Base-by-base conservation (phyloP, 2,113 vertebrate genomes). In the Cryptomyrus ogoouensis region DNA sequence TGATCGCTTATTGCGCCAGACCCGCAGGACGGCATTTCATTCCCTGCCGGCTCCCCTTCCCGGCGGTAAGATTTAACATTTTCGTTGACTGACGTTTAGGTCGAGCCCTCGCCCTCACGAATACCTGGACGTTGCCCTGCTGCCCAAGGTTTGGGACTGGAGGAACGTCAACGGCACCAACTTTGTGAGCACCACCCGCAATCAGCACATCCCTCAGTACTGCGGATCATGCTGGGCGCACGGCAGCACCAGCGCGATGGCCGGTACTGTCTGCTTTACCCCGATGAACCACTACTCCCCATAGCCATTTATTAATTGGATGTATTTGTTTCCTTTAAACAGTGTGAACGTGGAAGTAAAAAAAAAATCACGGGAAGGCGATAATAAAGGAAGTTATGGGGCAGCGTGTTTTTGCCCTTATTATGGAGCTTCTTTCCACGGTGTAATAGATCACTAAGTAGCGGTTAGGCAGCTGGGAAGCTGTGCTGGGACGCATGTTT, bases 151-250 rank as follows among this genome's bases (percentile, higher is more conserved):
- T 15, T 99, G 98, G 98, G 98, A 99, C 94, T 99, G 98, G 98
- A 94, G 98, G 89, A 97, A 96, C 27, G 91, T 98, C 35, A 83
- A 97, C 0, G 97, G 98, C 0, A 91, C 94, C 90, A 99, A 99
- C 91, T 99, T 95, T 0, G 97, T 93, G 91, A 99, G 98, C 90
- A 94, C 97, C 3, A 99, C 98, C 0, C 96, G 98, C 50, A 99
- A 99, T 94, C 98, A 99, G 95, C 98, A 99, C 95, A 99, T 99
- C 88, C 98, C 98, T 0, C 98, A 98, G 95, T 99, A 99, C 96
- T 99, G 98, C 10, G 98, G 98, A 5, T 99, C 98, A 84, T 99
- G 98, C 94, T 99, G 98, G 98, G 98, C 98, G 0, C 98, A 99
- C 0, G 97, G 97, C 90, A 98, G 97, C 95, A 99, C 98, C 92